Base-by-base conservation (phyloP, 2,888 invertebrate species). In the Heliconius aoede region DNA sequence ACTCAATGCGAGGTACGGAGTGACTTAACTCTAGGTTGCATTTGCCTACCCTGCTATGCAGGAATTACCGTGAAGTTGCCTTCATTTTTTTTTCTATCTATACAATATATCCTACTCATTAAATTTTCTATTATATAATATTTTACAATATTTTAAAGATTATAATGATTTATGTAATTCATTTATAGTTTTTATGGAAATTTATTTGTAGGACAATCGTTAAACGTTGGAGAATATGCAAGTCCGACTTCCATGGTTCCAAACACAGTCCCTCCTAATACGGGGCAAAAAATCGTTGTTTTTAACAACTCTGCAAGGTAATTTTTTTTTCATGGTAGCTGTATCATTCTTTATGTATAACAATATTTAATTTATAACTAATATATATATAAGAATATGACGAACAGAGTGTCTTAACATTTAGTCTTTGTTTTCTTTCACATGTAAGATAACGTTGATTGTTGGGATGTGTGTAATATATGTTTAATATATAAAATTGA, bases 211-310 rank as follows among this genome's bases (percentile, higher is more conserved):
- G 79, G 79, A n/a, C 84, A 85, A 32, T 87, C 92, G 3, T 81
- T 85, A 76, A 92, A 92, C 58, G 81, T 88, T 0, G 92, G 91
- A 26, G 93, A 92, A 83, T 87, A 88, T 18, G 87, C 88, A 1
- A 85, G 87, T n/a, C 84, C 83, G 13, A 89, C 85, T 62, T 82
- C 83, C 8, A 78, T 81, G 1, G 83, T 82, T 8, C 86, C 81
- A 30, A 82, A 80, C 30, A 80, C 82, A 18, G 83, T 83, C 11
- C 73, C 83, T 3, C 85, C 86, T 0, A 86, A 83, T 55, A 74
- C 80, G 18, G 88, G 86, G 1, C 88, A 89, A 51, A 85, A 87
- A 76, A 61, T 65, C 15, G 24, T 62, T 9, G 36, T 78, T 4
- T 46, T 40, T 1, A 72, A 69, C 62, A 76, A 74, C 68, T 74